Base-by-base conservation (phyloP, 2,113 vertebrate species). In the Seriola rivoliana region DNA sequence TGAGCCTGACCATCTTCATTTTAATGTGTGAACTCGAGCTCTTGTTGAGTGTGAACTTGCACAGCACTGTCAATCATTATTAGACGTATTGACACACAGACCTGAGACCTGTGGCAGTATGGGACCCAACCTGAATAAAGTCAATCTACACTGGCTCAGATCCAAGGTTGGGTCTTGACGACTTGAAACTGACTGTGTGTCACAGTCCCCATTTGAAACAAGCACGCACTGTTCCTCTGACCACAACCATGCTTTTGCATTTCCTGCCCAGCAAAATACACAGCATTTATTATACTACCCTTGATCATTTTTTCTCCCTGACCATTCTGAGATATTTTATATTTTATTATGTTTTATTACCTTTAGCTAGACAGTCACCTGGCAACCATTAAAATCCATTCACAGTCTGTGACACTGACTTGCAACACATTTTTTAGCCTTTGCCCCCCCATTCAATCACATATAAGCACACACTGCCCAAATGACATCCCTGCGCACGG, bases 371-470 rank as follows among this genome's bases (percentile, higher is more conserved):
- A 71, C 64, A 59, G 34, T 68, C 76, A 81, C 60, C 70, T 86
- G 50, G 55, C 65, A 85, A 59, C 55, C 40, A 75, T 82, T 67
- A 72, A 19, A 65, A 68, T 63, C 23, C 1, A 77, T 77, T 79
- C 7, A 29, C 9, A 80, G 38, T 36, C 36, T 42, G 71, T 77
- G 76, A 73, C 66, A 70, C 32, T 76, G 89, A 82, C 48, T 6
- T 42, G 9, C 40, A 29, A 36, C 58, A 10, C 34, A 50, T 79
- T 87, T 73, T 54, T 58, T 64, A 34, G 58, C 58, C 11, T 21
- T 29, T 1, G 0, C 25, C 25, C 1, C 50, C 50, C 8, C n/a
- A 44, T 55, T 65, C 57, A 23, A 32, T 52, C 52, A 58, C 69
- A 71, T 48, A 54, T 38, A 79, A 78, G 44, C 72, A 66, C 50